Evolutionary conservation across 2,888 invertebrate species (phyloP).

Genomic region (Cristatella mucedo): DNA sequence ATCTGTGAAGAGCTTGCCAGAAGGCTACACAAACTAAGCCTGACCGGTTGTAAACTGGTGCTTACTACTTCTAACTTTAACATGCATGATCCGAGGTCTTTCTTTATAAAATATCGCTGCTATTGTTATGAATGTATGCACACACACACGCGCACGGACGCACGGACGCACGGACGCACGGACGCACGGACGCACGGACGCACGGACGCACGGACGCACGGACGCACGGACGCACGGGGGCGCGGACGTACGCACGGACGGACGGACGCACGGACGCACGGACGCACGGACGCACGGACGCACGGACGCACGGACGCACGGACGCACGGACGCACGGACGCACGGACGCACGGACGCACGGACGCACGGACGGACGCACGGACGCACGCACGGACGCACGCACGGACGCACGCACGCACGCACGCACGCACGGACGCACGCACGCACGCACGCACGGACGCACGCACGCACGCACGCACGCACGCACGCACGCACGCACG

Average conservation of each 20-base stretch:
- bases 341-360: constrained; percentile 8
- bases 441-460: neutral
- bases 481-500: neutral
- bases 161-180: constrained; percentile 12
- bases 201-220: constrained; percentile 8
- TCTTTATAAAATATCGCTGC: too few relatives aligned
- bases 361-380: neutral
- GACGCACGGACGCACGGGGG: constrained; percentile 7
- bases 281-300: neutral
- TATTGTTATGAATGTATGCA: too few relatives aligned
- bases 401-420: neutral
- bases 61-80: too few relatives aligned
- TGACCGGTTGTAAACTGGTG: too few relatives aligned
- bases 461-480: neutral
- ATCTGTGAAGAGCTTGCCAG: too few relatives aligned
- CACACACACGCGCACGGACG: constrained; percentile 11
- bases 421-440: neutral
- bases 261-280: neutral
- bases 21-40: too few relatives aligned
- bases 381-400: neutral
- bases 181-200: constrained; percentile 10
- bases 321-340: neutral
- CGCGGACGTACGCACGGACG: constrained; percentile 11
- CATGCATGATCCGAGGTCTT: too few relatives aligned
- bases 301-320: neutral